Conservation (phyloP, 35 echinoderm and acorn worm genomes). For the Acanthaster planci region DNA sequence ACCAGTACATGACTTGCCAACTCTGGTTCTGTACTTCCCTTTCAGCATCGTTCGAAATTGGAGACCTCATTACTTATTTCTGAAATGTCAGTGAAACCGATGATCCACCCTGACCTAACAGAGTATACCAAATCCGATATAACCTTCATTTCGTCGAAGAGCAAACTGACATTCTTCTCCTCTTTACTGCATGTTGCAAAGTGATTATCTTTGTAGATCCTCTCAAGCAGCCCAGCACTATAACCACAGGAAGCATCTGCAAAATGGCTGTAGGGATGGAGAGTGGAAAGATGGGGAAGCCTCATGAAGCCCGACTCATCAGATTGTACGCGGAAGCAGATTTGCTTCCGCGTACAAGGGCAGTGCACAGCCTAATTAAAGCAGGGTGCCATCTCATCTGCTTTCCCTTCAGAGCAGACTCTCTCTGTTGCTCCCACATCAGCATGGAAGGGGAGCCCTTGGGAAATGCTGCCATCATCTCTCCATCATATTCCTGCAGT, state of each 20-base stretch:
- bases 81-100: slow-evolving; percentile 33
- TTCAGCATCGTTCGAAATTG: neutral
- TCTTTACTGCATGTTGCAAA: neutral
- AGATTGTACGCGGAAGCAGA: slow-evolving; percentile 66
- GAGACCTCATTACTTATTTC: slow-evolving; percentile 26
- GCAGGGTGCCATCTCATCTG: slow-evolving; percentile 80
- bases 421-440: slow-evolving; percentile 8
- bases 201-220: no score
- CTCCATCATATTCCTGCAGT: neutral
- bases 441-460: slow-evolving; percentile 22
- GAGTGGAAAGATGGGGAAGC: slow-evolving; percentile 54
- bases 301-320: slow-evolving; percentile 46
- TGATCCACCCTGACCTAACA: slow-evolving; percentile 6
- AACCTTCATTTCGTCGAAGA: slow-evolving; percentile 55
- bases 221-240: neutral
- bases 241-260: slow-evolving; percentile 13
- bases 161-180: slow-evolving; percentile 26
- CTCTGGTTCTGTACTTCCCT: neutral
- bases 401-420: slow-evolving; percentile 1
- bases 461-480: neutral
- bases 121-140: slow-evolving; percentile 37
- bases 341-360: slow-evolving; percentile 55
- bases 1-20: slow-evolving; percentile 42
- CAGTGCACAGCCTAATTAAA: slow-evolving; percentile 57
- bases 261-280: slow-evolving; percentile 63